phyloP scores from a whole-genome alignment of 2,888 invertebrate species.

The Vandiemenella viatica region DNA sequence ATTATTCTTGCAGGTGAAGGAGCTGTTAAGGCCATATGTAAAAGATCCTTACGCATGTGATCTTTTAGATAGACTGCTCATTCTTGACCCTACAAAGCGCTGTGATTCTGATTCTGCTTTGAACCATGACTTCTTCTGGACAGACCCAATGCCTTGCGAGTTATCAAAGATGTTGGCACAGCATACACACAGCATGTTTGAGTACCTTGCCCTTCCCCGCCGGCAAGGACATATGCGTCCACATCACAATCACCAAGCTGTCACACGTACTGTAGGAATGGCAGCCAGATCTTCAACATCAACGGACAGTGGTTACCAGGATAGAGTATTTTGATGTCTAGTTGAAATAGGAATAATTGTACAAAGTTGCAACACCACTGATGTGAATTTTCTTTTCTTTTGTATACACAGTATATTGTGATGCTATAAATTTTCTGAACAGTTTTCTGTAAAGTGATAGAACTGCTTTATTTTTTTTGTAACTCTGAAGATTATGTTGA shows the following conservation, averaged over 20 bases:
- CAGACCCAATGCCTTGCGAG: constrained; percentile 89
- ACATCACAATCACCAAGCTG: constrained; percentile 49
- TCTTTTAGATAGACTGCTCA: constrained; percentile 77
- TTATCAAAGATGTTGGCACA: constrained; percentile 82
- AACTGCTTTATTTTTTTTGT: no score
- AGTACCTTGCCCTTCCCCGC: constrained; percentile 68
- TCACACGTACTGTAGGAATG: constrained; percentile 19
- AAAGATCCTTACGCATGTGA: constrained; percentile 87
- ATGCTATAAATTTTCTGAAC: no score
- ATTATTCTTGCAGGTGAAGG: constrained; percentile 52
- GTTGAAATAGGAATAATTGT: no score
- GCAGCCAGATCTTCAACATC: constrained; percentile 27
- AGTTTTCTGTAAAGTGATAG: no score
- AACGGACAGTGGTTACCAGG: constrained; percentile 71
- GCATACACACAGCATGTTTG: constrained; percentile 87
- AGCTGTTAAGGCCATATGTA: constrained; percentile 74
- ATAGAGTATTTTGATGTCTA: constrained; percentile 64
- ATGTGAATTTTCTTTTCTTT: no score
- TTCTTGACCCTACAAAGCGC: constrained; percentile 80
- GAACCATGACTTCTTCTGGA: constrained; percentile 98
- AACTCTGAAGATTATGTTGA: no score
- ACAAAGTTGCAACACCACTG: no score
- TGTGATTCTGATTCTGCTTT: constrained; percentile 81
- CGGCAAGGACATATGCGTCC: constrained; percentile 50
- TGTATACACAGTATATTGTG: no score